Conservation (phyloP, 2,113 vertebrate species). For the Patagioenas fasciata region DNA sequence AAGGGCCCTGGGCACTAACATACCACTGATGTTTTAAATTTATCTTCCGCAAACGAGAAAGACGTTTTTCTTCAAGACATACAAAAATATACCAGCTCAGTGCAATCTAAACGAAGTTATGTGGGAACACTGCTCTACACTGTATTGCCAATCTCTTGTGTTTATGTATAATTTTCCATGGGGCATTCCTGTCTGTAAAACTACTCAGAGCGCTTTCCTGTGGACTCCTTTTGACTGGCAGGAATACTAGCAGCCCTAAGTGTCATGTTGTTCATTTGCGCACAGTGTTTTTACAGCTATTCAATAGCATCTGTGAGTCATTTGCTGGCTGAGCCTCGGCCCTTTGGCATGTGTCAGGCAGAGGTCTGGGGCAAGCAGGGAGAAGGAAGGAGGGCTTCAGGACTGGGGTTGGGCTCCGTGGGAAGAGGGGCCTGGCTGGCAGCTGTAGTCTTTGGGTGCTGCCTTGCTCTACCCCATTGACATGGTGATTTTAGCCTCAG, state of each 20-base stretch:
- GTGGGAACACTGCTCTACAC: conserved; percentile 44
- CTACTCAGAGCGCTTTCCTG: conserved; percentile 58
- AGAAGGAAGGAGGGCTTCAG: background rate
- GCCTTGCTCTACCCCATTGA: background rate
- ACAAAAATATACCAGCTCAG: conserved; percentile 67
- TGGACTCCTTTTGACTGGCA: conserved; percentile 77
- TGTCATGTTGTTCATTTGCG: conserved; percentile 69
- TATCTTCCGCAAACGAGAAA: conserved; percentile 71
- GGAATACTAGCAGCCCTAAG: conserved; percentile 66
- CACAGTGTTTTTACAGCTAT: conserved; percentile 71
- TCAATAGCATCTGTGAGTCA: conserved; percentile 77
- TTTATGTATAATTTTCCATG: conserved; percentile 65
- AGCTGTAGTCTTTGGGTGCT: background rate
- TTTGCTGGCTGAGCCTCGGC: conserved; percentile 23
- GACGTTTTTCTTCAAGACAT: conserved; percentile 70
- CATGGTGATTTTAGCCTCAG: background rate
- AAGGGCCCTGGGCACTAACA: conserved; percentile 38
- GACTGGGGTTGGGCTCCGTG: background rate
- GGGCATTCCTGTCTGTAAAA: conserved; percentile 70
- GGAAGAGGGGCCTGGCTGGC: background rate
- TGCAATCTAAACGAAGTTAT: conserved; percentile 65
- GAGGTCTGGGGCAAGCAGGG: background rate
- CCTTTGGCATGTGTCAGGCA: background rate
- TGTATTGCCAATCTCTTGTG: conserved; percentile 54
- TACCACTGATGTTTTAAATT: conserved; percentile 70